Evolutionary conservation across 1,140 invertebrate genomes (phyloP).

Genomic region (Pseudomyrmex cubaensis): DNA sequence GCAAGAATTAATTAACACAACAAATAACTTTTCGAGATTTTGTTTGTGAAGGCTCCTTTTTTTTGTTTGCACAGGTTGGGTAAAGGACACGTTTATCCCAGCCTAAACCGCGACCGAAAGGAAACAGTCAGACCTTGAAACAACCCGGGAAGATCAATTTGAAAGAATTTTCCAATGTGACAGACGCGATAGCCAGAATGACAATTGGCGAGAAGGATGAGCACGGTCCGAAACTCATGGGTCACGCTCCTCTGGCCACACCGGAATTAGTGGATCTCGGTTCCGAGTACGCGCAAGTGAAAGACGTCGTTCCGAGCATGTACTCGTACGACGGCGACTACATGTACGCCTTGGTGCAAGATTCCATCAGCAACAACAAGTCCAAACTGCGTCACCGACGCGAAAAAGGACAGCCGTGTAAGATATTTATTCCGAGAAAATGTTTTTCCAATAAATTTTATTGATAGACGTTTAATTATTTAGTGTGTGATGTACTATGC

Average conservation of each 20-base stretch:
- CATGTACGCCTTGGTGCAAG: constrained; percentile 87
- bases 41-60: constrained; percentile 1
- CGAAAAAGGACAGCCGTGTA: constrained; percentile 88
- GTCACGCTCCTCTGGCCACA: constrained; percentile 92
- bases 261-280: constrained; percentile 92
- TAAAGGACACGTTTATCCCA: constrained; percentile 89
- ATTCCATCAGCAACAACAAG: constrained; percentile 87
- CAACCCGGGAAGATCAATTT: constrained; percentile 96
- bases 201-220: constrained; percentile 88
- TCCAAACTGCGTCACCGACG: constrained; percentile 87
- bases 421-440: constrained; percentile 67
- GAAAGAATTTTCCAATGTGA: constrained; percentile 95
- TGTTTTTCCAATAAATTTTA: background rate
- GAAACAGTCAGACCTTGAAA: constrained; percentile 93
- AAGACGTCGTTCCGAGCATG: constrained; percentile 87
- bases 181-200: constrained; percentile 93
- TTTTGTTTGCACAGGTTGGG: constrained; percentile 85
- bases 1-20: background rate
- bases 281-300: constrained; percentile 89
- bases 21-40: constrained; percentile 4
- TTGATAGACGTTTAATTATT: background rate
- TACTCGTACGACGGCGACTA: constrained; percentile 88
- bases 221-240: constrained; percentile 85
- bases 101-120: constrained; percentile 89
- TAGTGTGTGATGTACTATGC: background rate